These are phyloP conservation scores for Antechinus stuartii DNA, from an alignment of 2,113 vertebrate species.

Conservation along the genomic window DNA sequence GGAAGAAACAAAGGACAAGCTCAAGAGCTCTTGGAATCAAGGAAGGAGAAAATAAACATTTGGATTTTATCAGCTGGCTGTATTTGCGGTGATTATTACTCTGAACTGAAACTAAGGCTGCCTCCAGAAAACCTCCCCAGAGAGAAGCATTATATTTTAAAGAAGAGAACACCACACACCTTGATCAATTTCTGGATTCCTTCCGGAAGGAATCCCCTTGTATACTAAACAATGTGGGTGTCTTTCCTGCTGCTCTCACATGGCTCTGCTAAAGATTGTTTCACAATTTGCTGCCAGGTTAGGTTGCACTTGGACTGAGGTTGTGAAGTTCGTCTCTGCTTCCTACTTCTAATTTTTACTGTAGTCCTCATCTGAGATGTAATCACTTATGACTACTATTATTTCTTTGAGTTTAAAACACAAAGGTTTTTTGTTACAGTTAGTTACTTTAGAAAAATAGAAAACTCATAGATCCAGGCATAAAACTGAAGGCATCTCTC, in stretches of 20 bases:
- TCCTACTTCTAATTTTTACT: background rate
- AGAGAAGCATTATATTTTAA: too few species aligned
- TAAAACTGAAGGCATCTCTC: background rate
- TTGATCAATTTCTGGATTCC: too few species aligned
- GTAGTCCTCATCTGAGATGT: background rate
- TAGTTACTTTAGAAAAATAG: background rate
- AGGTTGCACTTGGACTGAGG: background rate
- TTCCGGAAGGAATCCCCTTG: background rate
- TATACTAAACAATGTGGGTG: too few species aligned
- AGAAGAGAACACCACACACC: too few species aligned
- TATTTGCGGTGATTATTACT: too few species aligned
- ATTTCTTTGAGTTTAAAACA: background rate
- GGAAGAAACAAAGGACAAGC: too few species aligned
- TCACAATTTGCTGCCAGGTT: background rate
- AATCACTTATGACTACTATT: background rate
- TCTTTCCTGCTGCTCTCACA: background rate
- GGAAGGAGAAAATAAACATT: too few species aligned
- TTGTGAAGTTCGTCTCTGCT: background rate
- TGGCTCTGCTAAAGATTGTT: background rate
- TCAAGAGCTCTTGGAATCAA: too few species aligned
- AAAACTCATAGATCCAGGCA: background rate
- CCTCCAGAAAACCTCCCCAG: too few species aligned
- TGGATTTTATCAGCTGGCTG: too few species aligned
- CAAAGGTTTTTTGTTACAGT: background rate
- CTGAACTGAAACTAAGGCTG: too few species aligned